Percentiles rank a stretch among this genome's conserved stretches.
Conservation (phyloP, 2,888 invertebrate species). For the Ormyrus nitidulus region DNA sequence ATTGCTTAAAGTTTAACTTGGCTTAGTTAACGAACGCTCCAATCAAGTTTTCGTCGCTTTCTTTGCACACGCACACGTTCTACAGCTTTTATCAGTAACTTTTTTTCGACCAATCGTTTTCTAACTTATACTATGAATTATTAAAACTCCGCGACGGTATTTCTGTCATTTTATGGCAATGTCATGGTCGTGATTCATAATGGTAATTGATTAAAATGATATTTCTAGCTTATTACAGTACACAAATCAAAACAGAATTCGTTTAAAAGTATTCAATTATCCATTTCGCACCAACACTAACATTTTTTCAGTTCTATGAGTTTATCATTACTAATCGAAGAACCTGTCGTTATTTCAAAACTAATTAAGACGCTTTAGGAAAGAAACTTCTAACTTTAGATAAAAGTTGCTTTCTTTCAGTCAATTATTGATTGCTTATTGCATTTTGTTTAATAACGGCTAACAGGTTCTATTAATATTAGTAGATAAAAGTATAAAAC, state of each 20-base stretch:
- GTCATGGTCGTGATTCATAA: conserved; percentile 29
- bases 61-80: conserved; percentile 58
- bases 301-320: conserved; percentile 8
- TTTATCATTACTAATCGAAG: conserved; percentile 18
- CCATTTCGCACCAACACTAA: conserved; percentile 9
- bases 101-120: conserved; percentile 45
- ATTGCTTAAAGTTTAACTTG: conserved; percentile 68
- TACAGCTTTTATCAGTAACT: conserved; percentile 64
- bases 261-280: conserved; percentile 31
- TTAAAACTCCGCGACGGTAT: conserved; percentile 32
- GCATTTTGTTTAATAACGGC: conserved; percentile 1
- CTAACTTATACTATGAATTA: conserved; percentile 41
- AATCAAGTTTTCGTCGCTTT: conserved; percentile 43
- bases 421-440: background rate
- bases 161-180: conserved; percentile 35
- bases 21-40: conserved; percentile 43
- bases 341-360: conserved; percentile 11
- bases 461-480: background rate
- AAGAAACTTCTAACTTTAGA: background rate
- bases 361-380: background rate
- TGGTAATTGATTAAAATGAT: conserved; percentile 36
- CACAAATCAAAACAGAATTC: conserved; percentile 46
- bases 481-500: conserved; percentile 8
- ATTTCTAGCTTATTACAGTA: conserved; percentile 20
- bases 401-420: background rate